Percentiles rank a stretch among this genome's conserved stretches.
Conservation (phyloP, 30 jellyfish, hydroid and myxozoan genomes). For the Hydractinia echinata region DNA sequence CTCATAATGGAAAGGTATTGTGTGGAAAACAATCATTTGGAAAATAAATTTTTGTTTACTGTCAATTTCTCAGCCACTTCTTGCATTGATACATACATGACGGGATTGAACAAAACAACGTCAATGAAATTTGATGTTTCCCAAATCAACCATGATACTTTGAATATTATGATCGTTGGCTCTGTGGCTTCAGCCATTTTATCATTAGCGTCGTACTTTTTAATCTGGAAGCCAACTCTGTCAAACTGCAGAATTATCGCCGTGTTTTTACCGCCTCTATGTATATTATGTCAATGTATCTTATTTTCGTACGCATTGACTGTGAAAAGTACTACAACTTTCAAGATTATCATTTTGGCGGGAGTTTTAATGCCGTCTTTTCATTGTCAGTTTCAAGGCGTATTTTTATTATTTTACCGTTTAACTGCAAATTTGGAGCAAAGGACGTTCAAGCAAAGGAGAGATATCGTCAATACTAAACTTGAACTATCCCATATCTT, state of each 20-base stretch:
- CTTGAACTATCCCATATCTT: neutral
- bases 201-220: slow-evolving; percentile 18
- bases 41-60: neutral
- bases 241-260: slow-evolving; percentile 19
- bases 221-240: slow-evolving; percentile 28
- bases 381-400: slow-evolving; percentile 40
- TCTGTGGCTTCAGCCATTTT: neutral
- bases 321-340: slow-evolving; percentile 3
- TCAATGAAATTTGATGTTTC: neutral
- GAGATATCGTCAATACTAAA: neutral
- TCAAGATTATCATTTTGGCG: neutral
- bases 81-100: slow-evolving; percentile 19
- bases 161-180: slow-evolving; percentile 8
- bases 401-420: slow-evolving; percentile 19
- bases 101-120: neutral
- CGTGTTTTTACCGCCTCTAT: slow-evolving; percentile 29
- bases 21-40: neutral
- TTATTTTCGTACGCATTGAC: slow-evolving; percentile 11
- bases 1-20: slow-evolving; percentile 24
- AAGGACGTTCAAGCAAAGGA: neutral
- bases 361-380: slow-evolving; percentile 19
- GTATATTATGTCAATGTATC: slow-evolving; percentile 31
- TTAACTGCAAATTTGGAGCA: slow-evolving; percentile 10
- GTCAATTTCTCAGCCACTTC: neutral
- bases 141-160: slow-evolving; percentile 5